A percentile compares a stretch with the other conserved stretches of the same genome.
Conservation (phyloP, 2,797 vertebrate genomes). For the Coracias cyanogaster region DNA sequence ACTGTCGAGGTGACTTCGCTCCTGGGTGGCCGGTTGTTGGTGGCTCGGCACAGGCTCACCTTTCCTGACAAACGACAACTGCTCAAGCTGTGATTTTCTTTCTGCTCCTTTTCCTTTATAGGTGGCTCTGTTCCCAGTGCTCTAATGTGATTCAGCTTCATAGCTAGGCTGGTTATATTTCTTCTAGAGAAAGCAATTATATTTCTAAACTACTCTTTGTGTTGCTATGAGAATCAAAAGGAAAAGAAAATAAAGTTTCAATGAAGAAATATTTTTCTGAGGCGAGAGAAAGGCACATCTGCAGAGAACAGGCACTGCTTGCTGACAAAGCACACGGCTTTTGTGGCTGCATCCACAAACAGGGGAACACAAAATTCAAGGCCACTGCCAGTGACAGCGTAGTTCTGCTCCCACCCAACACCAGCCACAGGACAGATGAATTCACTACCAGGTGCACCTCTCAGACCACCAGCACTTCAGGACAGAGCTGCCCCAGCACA, state of each 20-base stretch:
- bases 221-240: slow-evolving; percentile 25
- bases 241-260: background rate
- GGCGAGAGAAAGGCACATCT: background rate
- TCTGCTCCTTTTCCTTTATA: slow-evolving; percentile 31
- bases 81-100: background rate
- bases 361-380: background rate
- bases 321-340: background rate
- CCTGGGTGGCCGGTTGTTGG: background rate
- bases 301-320: background rate
- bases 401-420: background rate
- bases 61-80: slow-evolving; percentile 30
- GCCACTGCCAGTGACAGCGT: background rate
- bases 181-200: slow-evolving; percentile 45
- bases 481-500: rapidly evolving
- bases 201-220: slow-evolving; percentile 44
- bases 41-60: background rate
- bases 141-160: slow-evolving; percentile 17
- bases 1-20: background rate
- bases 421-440: background rate
- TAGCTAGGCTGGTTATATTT: slow-evolving; percentile 28
- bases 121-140: slow-evolving; percentile 20
- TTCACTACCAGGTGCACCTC: background rate
- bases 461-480: background rate
- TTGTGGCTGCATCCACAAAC: background rate
- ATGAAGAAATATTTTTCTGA: slow-evolving; percentile 7